Conservation (phyloP, 2,797 vertebrate species). For the Tenualosa thibaudeaui region DNA sequence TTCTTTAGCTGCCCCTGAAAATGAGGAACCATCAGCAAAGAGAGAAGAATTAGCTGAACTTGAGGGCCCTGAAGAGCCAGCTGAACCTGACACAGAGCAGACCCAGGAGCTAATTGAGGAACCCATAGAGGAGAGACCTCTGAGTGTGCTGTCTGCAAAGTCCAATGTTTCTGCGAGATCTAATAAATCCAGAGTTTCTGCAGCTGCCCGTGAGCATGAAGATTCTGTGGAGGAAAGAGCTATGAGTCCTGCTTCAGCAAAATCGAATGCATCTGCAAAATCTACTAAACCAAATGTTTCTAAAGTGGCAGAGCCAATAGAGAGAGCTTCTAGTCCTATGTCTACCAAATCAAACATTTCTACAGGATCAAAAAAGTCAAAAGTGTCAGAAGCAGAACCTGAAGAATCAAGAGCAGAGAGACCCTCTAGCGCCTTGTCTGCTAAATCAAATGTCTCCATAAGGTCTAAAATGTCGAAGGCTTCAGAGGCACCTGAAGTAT, state of each 20-base stretch:
- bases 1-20: conserved; percentile 17
- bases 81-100: neutral
- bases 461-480: conserved; percentile 1
- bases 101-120: neutral
- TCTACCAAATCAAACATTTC: conserved; percentile 52
- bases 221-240: conserved; percentile 46
- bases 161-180: conserved; percentile 14
- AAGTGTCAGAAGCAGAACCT: conserved; percentile 27
- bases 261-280: conserved; percentile 42
- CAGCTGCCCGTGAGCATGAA: neutral
- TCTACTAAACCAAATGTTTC: conserved; percentile 31
- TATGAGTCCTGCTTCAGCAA: conserved; percentile 36
- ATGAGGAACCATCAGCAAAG: conserved; percentile 27
- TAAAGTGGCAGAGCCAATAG: neutral
- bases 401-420: conserved; percentile 9
- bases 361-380: conserved; percentile 44
- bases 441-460: conserved; percentile 41
- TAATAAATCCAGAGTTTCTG: neutral
- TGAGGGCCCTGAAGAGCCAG: neutral
- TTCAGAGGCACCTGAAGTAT: neutral
- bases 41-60: conserved; percentile 27
- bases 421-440: conserved; percentile 15
- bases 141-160: conserved; percentile 40
- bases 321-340: conserved; percentile 44
- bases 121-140: conserved; percentile 30